These are phyloP conservation scores for Orestias chungarensis DNA, from an alignment of 2,797 vertebrate genomes.

Conservation along the genomic window DNA sequence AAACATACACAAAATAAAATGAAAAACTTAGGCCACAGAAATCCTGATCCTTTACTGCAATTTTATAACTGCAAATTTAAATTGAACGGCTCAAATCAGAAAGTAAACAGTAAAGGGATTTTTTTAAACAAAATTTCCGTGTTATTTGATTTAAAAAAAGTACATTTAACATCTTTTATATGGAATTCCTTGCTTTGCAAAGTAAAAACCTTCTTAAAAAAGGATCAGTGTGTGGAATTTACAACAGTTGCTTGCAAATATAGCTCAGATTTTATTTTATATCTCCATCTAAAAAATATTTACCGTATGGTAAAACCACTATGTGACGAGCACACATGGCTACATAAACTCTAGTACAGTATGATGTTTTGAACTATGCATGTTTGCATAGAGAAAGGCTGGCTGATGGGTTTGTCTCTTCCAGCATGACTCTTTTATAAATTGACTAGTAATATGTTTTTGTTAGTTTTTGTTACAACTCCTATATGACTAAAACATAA, in stretches of 20 bases:
- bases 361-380: neutral
- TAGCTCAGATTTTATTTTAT: neutral
- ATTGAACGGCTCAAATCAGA: no score
- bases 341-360: no score
- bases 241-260: neutral
- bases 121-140: no score
- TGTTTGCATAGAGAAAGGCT: neutral
- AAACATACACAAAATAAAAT: no score
- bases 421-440: neutral
- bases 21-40: neutral
- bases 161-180: neutral
- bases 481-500: no score
- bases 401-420: neutral
- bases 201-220: neutral
- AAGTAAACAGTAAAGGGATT: neutral
- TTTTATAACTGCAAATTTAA: no score
- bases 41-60: no score
- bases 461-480: no score
- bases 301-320: no score
- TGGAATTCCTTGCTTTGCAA: neutral
- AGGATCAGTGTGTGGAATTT: neutral
- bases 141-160: neutral
- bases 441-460: neutral
- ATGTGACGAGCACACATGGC: no score
- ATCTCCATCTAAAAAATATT: no score